phyloP scores from a whole-genome alignment of 1,140 invertebrate species.

The Zaprionus tsacasi region DNA sequence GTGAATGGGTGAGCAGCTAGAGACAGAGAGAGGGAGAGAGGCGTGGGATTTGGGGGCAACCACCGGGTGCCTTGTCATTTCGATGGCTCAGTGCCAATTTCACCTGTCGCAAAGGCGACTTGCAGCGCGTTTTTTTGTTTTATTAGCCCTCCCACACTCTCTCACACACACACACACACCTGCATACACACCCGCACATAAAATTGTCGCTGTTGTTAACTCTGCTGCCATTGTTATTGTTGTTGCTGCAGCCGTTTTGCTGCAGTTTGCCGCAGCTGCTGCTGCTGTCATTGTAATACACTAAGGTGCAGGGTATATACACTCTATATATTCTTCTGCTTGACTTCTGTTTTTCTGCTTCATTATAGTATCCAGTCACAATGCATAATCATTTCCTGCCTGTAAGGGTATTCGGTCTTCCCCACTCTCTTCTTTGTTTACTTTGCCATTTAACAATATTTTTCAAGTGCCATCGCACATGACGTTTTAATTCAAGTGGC shows the following conservation, averaged over 20 bases:
- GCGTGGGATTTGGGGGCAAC: not conserved
- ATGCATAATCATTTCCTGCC: not conserved
- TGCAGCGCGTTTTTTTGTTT: constrained; percentile 14
- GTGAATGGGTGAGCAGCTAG: not conserved
- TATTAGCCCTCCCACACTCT: constrained; percentile 3
- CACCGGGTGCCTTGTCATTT: constrained; percentile 29
- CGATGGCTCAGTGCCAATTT: constrained; percentile 47
- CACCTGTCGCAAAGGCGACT: constrained; percentile 45
- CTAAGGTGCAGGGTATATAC: not conserved
- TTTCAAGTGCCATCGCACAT: constrained; percentile 18
- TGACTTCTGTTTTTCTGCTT: too few species aligned
- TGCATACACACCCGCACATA: constrained; percentile 1
- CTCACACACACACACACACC: constrained; percentile 2
- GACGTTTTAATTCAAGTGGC: constrained; percentile 26
- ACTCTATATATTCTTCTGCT: not conserved
- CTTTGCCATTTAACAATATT: constrained; percentile 42
- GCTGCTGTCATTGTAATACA: not conserved
- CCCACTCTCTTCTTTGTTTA: not conserved
- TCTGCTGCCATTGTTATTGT: not conserved
- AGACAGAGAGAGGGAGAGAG: not conserved
- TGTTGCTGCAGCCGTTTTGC: constrained; percentile 30
- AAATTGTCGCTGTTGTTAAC: constrained; percentile 7
- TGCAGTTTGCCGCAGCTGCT: constrained; percentile 13
- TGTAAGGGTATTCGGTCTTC: not conserved
- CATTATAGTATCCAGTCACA: too few species aligned